Evolutionary conservation across 2,113 vertebrate genomes (phyloP).

Genomic region (Bufo bufo): DNA sequence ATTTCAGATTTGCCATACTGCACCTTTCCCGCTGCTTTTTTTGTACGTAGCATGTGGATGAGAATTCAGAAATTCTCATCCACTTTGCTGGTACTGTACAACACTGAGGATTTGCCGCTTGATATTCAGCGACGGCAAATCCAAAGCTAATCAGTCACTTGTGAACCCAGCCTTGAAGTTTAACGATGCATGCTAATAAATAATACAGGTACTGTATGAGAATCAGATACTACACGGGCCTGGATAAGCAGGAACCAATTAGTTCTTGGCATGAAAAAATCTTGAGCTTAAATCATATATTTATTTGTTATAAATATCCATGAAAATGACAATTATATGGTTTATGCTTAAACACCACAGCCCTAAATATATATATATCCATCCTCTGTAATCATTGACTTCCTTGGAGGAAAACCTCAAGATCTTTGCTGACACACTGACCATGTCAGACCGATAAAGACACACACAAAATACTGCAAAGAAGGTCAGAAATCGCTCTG

Average conservation of each 20-base stretch:
- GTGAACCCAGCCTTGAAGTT: not conserved
- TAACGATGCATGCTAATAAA: conserved; percentile 23
- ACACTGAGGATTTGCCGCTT: too few relatives aligned
- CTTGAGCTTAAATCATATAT: not conserved
- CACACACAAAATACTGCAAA: not conserved
- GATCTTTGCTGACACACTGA: not conserved
- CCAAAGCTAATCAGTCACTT: too few relatives aligned
- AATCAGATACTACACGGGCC: too few relatives aligned
- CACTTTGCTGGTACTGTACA: too few relatives aligned
- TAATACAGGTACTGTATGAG: not conserved
- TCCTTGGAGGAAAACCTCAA: not conserved
- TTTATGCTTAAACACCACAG: not conserved
- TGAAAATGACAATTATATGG: not conserved
- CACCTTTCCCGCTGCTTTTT: too few relatives aligned
- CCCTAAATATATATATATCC: not conserved
- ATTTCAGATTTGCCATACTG: too few relatives aligned
- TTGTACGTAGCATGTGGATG: too few relatives aligned
- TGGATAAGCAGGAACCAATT: not conserved
- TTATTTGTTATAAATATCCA: not conserved
- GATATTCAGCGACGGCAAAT: too few relatives aligned
- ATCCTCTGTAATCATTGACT: not conserved
- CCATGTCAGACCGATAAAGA: not conserved
- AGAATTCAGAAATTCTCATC: too few relatives aligned
- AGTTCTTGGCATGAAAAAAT: not conserved
- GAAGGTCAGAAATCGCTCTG: not conserved